Conservation (phyloP, 2,113 vertebrate species). For the Dipodomys spectabilis region DNA sequence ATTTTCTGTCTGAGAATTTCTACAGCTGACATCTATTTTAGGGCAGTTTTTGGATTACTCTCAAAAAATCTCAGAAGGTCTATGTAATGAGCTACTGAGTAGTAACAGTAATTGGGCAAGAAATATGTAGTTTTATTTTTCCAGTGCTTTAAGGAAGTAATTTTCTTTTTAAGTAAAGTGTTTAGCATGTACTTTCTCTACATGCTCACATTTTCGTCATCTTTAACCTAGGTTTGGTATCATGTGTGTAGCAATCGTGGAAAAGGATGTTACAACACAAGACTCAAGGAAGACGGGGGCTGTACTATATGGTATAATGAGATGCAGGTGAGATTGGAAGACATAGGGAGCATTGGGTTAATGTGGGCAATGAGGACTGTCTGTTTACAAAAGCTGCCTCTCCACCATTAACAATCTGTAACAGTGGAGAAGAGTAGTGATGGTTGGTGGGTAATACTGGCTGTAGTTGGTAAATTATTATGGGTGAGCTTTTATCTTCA, state of each 20-base stretch:
- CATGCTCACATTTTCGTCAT: not conserved
- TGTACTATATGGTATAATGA: slow-evolving; percentile 99
- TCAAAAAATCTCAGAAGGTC: not conserved
- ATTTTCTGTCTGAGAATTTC: not conserved
- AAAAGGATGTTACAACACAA: slow-evolving; percentile 96
- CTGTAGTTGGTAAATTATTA: not conserved
- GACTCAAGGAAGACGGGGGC: slow-evolving; percentile 96
- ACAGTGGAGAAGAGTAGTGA: not conserved
- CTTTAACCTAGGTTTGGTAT: slow-evolving; percentile 94
- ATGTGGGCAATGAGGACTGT: not conserved
- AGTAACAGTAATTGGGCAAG: not conserved
- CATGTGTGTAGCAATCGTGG: slow-evolving; percentile 95
- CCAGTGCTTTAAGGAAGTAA: not conserved
- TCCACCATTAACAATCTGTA: not conserved
- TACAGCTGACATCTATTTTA: not conserved
- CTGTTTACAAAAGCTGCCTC: not conserved
- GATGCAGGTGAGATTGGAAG: slow-evolving; percentile 88
- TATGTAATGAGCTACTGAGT: not conserved
- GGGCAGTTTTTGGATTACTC: not conserved
- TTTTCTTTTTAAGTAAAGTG: not conserved
- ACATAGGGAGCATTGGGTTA: no score
- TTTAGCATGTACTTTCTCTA: not conserved
- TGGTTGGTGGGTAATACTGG: not conserved
- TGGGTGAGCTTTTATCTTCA: not conserved
- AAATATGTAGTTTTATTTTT: not conserved